Evolutionary conservation across 1,140 invertebrate genomes (phyloP), one percentile per base, ranked within the genome.

Genomic region (Gonioctena quinquepunctata): DNA sequence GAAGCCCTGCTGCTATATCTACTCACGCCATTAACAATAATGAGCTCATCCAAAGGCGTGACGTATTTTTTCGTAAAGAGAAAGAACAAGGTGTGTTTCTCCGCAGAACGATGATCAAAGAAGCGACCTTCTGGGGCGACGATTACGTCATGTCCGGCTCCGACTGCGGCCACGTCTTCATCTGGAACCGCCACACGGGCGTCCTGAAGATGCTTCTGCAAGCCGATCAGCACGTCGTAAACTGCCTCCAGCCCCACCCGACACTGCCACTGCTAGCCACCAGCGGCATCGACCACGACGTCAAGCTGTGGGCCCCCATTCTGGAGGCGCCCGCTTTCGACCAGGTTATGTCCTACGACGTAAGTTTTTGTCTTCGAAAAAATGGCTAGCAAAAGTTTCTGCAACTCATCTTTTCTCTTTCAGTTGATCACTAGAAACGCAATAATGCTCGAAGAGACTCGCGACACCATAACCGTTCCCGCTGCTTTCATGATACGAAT

Each of bases 281-380:
- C 5, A 95, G 94, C 70, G 95, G 95, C 6, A 96, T 96, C 68
- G 95, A 96, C 81, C 94, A 96, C 82, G 93, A 96, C 80, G 88
- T 96, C 6, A 96, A 96, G 83, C 81, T 96, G 0, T 96, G 94
- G 93, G 87, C 91, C 2, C 94, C 94, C 0, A 81, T 88, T 11
- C 82, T 83, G 66, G 85, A 87, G 22, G 84, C 88, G 5, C 86
- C 84, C 0, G 83, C 71, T 16, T 95, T 94, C 83, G 88, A 94
- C 81, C 82, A 83, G n/a, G 84, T 84, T 59, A 86, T 87, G 75
- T 91, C 93, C 0, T 86, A 89, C 71, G 90, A 91, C 85, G 93
- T 95, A 86, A 83, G 86, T 79, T 11, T 49, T n/a, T 54, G 33
- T 42, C 33, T n/a, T 42, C 7, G 7, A 42, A n/a, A 42, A 42